Evolutionary conservation across 30 jellyfish, hydroid and myxozoan genomes (phyloP).

Genomic region (Aurelia sp.): DNA sequence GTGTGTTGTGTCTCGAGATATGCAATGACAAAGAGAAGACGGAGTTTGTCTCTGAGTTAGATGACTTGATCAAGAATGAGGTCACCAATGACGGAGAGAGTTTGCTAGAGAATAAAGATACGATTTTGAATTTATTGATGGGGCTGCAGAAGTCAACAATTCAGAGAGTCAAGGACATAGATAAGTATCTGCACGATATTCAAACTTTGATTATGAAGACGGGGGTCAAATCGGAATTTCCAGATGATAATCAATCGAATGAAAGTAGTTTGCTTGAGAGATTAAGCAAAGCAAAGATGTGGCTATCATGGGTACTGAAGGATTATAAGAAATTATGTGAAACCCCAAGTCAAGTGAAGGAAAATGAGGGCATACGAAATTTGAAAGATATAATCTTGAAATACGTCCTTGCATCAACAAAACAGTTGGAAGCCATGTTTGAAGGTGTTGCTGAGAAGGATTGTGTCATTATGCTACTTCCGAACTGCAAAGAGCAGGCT

Average conservation of each 20-base stretch:
- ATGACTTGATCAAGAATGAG: slow-evolving; percentile 23
- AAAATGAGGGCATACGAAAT: slow-evolving; percentile 23
- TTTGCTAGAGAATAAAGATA: not conserved
- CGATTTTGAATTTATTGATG: slow-evolving; percentile 20
- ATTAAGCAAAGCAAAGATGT: slow-evolving; percentile 22
- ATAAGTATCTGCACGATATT: slow-evolving; percentile 17
- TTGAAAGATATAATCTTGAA: slow-evolving; percentile 52
- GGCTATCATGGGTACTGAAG: slow-evolving; percentile 58
- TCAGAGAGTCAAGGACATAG: slow-evolving; percentile 26
- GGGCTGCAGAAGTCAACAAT: slow-evolving; percentile 24
- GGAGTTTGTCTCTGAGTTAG: slow-evolving; percentile 21
- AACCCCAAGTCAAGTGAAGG: slow-evolving; percentile 19
- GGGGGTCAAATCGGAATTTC: slow-evolving; percentile 41
- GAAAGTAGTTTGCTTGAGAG: slow-evolving; percentile 4
- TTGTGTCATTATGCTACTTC: slow-evolving; percentile 70
- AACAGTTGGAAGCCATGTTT: slow-evolving; percentile 67
- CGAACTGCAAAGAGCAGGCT: slow-evolving; percentile 19
- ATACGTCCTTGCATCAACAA: slow-evolving; percentile 69
- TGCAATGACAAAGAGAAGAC: slow-evolving; percentile 10
- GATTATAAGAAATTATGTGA: slow-evolving; percentile 52
- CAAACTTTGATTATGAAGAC: slow-evolving; percentile 36
- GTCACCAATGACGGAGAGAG: slow-evolving; percentile 25
- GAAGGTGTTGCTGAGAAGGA: slow-evolving; percentile 64
- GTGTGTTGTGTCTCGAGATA: slow-evolving; percentile 1
- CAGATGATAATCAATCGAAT: not conserved